Conservation (phyloP, 1,140 invertebrate genomes). For the Anastrepha obliqua region DNA sequence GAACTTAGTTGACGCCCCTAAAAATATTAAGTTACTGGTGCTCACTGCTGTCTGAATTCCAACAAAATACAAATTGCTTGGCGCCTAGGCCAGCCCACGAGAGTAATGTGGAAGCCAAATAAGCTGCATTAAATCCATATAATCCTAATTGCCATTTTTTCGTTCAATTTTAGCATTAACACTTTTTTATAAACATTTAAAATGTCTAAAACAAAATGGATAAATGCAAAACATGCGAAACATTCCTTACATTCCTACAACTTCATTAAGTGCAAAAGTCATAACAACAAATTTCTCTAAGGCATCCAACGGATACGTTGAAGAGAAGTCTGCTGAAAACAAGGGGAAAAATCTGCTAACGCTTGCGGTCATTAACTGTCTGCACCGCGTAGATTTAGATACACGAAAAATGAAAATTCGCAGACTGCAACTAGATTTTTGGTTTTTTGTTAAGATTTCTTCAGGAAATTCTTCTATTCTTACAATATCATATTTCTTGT, state of each 20-base stretch:
- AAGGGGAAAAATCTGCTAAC: neutral
- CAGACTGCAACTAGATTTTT: neutral
- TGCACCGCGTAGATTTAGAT: neutral
- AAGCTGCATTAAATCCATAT: too few species aligned
- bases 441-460: neutral
- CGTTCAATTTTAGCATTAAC: too few species aligned
- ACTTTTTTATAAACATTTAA: too few species aligned
- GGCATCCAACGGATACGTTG: neutral
- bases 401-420: constrained; percentile 20
- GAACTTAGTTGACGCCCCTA: too few species aligned
- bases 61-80: too few species aligned
- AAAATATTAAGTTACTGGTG: too few species aligned
- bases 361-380: constrained; percentile 33
- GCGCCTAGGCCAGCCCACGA: too few species aligned
- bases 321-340: neutral
- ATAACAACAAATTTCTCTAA: neutral
- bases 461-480: neutral
- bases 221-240: neutral
- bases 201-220: too few species aligned
- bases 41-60: too few species aligned
- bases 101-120: too few species aligned
- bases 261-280: neutral
- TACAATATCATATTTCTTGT: neutral
- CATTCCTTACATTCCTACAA: neutral
- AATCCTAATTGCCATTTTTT: too few species aligned